A percentile compares a stretch with the other conserved stretches of the same genome.
These are phyloP conservation scores for Iselma pallidipennis DNA, from an alignment of 2,888 invertebrate genomes.

Conservation along the genomic window DNA sequence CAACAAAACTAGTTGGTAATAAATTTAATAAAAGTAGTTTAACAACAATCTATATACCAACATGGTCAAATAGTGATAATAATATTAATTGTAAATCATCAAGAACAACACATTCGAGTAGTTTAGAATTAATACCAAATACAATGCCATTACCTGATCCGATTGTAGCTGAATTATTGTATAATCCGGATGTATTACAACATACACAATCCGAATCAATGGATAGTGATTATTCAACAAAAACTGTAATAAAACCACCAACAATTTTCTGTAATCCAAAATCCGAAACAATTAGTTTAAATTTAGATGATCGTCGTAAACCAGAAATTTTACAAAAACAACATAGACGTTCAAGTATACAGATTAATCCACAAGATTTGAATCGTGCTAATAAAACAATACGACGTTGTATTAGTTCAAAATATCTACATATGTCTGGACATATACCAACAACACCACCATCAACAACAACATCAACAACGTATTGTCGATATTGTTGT, in stretches of 20 bases:
- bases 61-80: conserved; percentile 56
- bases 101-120: conserved; percentile 61
- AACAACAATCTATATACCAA: conserved; percentile 62
- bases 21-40: conserved; percentile 61
- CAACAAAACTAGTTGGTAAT: conserved; percentile 65
- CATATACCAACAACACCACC: conserved; percentile 16
- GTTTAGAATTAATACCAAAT: conserved; percentile 60
- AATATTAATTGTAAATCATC: conserved; percentile 51
- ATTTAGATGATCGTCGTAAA: conserved; percentile 33
- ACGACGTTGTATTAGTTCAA: conserved; percentile 59
- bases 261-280: conserved; percentile 59
- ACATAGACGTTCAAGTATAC: conserved; percentile 51
- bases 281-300: conserved; percentile 40
- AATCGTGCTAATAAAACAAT: conserved; percentile 23
- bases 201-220: conserved; percentile 41
- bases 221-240: conserved; percentile 42
- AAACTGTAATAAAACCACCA: conserved; percentile 59
- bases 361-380: conserved; percentile 41
- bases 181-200: conserved; percentile 54
- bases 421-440: conserved; percentile 49
- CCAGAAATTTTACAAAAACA: conserved; percentile 59
- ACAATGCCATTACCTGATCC: conserved; percentile 59
- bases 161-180: conserved; percentile 60
- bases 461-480: conserved; percentile 25
- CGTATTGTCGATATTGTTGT: conserved; percentile 46